These are phyloP conservation scores for Thryonomys swinderianus DNA, from an alignment of 2,113 vertebrate species.

Conservation along the genomic window DNA sequence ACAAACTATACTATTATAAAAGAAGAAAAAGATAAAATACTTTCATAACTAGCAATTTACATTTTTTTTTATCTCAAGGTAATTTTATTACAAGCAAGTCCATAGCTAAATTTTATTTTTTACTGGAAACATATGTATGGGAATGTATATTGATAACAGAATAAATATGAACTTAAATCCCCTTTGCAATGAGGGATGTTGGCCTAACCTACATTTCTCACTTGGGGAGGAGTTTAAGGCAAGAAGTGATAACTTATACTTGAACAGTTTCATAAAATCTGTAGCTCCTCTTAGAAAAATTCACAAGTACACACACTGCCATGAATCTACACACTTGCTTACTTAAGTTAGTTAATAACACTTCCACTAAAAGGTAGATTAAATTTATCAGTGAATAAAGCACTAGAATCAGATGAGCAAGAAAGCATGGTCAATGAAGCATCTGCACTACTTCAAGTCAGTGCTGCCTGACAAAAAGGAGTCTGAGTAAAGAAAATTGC, in stretches of 20 bases:
- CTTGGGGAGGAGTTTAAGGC: neutral
- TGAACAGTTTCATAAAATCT: neutral
- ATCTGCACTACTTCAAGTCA: neutral
- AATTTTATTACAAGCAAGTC: slow-evolving; percentile 16
- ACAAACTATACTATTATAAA: neutral
- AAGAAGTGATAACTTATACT: neutral
- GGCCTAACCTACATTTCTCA: neutral
- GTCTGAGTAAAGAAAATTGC: neutral
- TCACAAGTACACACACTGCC: neutral
- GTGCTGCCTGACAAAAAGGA: neutral
- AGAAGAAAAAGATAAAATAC: slow-evolving; percentile 17
- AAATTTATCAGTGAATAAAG: slow-evolving; percentile 1
- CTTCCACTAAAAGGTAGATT: neutral
- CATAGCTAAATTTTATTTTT: neutral
- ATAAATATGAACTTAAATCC: neutral
- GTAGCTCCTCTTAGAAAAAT: neutral
- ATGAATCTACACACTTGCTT: neutral
- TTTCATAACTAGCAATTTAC: slow-evolving; percentile 9
- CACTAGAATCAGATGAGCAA: neutral
- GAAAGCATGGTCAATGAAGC: neutral
- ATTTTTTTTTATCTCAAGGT: slow-evolving; percentile 17
- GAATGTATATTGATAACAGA: neutral
- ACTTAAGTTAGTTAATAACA: neutral
- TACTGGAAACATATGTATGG: neutral
- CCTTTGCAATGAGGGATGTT: neutral